Base-by-base conservation (phyloP, 2,888 invertebrate species). In the Gnatocerus cornutus region DNA sequence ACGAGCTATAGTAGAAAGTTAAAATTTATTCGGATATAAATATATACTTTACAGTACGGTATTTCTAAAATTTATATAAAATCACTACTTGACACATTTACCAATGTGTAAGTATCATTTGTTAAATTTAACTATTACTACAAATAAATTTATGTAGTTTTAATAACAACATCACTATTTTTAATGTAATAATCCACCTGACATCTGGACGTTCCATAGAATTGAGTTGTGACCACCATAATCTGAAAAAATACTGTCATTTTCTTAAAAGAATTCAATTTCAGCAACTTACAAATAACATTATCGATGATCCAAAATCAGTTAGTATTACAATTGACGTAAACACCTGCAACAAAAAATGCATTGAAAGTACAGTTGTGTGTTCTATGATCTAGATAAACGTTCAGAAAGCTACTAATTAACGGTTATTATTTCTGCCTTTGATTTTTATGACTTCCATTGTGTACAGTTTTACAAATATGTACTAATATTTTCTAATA, bases 31-130 rank as follows among this genome's bases (percentile, higher is more conserved):
- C 21, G 21, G 33, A 33, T 33, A 33, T 33, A 33, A 33, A 33
- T 33, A 33, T 33, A 33, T 33, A 33, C n/a, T 33, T 33, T 33
- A 33, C 33, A 33, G 33, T 33, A 33, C 33, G 33, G n/a, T 33
- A 33, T 1, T 33, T 33, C 33, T 33, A 33, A 21, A 33, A 7
- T 33, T 33, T 33, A 33, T 33, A 33, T 33, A 33, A 33, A 33
- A 33, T 33, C 33, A 33, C 33, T 33, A 33, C n/a, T 33, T 33
- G 33, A 33, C 33, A 33, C 33, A 33, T 33, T 33, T 7, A 7
- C n/a, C 33, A n/a, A 33, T 33, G 33, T 33, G 33, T 33, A 33
- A 33, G 33, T 33, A 33, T 33, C n/a, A 33, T n/a, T 33, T 33
- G 33, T 33, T 33, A 33, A 33, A 33, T 33, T 33, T 33, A 33